These are phyloP conservation scores for Mobula birostris DNA, from an alignment of 2,113 vertebrate genomes.

Conservation along the genomic window DNA sequence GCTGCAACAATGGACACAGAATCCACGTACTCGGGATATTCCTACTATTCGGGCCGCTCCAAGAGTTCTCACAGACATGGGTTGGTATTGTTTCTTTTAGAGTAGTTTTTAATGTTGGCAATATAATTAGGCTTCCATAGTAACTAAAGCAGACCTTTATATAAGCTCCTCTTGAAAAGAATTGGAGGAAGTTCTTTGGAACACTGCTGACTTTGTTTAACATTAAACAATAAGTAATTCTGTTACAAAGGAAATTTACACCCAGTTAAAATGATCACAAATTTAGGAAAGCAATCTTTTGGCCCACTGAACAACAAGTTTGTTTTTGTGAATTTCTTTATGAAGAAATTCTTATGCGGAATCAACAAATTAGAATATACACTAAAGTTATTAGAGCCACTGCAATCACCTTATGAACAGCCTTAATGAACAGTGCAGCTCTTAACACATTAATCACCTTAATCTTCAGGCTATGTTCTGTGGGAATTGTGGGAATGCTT, in stretches of 20 bases:
- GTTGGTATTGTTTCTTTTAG: slow-evolving; percentile 55
- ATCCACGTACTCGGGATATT: slow-evolving; percentile 90
- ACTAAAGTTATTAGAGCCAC: background rate
- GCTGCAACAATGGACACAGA: slow-evolving; percentile 83
- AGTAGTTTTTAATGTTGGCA: background rate
- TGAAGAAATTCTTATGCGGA: background rate
- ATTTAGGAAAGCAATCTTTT: background rate
- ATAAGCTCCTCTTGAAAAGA: background rate
- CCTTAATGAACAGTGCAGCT: background rate
- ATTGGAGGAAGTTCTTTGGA: background rate
- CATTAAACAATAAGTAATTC: background rate
- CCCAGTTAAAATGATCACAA: background rate
- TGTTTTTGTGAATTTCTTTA: background rate
- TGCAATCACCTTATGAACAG: too few relatives aligned
- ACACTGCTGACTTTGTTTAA: background rate
- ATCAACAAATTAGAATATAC: background rate
- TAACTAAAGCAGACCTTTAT: background rate
- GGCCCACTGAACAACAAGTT: background rate
- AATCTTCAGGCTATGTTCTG: background rate
- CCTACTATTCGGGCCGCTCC: slow-evolving; percentile 88
- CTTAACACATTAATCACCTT: background rate
- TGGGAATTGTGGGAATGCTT: background rate
- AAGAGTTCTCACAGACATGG: slow-evolving; percentile 85
- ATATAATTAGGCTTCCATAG: background rate
- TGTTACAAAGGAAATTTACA: background rate